Base-by-base conservation (phyloP, 2,113 vertebrate species). In the Bos javanicus region DNA sequence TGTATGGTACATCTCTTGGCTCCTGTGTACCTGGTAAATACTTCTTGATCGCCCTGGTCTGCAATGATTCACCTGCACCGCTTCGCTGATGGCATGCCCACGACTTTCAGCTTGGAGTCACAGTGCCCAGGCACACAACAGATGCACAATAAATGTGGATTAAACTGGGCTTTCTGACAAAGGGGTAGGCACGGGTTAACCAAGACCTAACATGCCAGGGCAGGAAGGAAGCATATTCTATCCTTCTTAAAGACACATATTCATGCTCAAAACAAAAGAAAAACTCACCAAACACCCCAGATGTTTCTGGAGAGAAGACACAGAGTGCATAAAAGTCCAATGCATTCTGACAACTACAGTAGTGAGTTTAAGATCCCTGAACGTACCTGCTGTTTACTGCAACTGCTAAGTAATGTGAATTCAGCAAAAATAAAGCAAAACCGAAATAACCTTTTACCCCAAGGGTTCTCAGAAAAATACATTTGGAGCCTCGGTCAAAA, bases 341-440 rank as follows among this genome's bases (percentile, higher is more conserved):
- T 71, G 81, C 62, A 74, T 64, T 78, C 87, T 96, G 76, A 89
- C 50, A 94, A 89, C 39, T 59, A 71, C 0, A 86, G 71, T 46
- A 95, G 46, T 90, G 90, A 92, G 52, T 60, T 80, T 87, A 93
- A 95, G 91, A 94, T 60, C 87, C 36, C 64, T 92, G 30, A 59
- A 95, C 26, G 15, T 56, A 96, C 83, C 89, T 97, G 83, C 78
- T 95, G 62, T 91, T 97, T 81, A 48, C 3, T 60, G n/a, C n/a
- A 95, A 96, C 26, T 82, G 52, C 95, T 94, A 83, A 95, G 91
- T 88, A 91, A 91, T 71, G 30, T 17, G 33, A 93, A 93, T 52
- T 92, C 76, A 83, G 36, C 30, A 88, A 90, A 86, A 74, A 54
- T 3, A 82, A 84, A 84, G 16, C 28, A 60, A 57, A 87, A 36